phyloP scores from a whole-genome alignment of 2,888 invertebrate species.

The Aelia acuminata region DNA sequence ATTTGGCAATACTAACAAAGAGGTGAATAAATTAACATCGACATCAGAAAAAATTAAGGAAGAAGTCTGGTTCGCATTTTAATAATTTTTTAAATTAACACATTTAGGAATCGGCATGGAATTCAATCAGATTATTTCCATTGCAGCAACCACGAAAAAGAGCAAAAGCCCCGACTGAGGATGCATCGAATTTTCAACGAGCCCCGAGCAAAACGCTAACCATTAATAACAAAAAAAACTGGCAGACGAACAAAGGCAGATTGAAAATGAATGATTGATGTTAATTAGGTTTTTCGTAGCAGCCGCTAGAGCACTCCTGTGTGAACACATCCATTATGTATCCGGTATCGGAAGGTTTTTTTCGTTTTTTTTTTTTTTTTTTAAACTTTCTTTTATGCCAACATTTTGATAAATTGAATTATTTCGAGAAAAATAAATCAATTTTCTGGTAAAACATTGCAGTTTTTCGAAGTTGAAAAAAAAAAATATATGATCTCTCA shows the following conservation, averaged over 20 bases:
- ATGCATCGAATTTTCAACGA: background rate
- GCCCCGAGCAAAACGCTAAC: background rate
- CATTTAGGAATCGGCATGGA: too few relatives aligned
- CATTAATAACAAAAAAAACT: background rate
- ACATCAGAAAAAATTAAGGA: too few relatives aligned
- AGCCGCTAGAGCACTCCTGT: background rate
- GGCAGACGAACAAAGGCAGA: background rate
- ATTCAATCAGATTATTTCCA: too few relatives aligned
- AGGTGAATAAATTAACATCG: too few relatives aligned
- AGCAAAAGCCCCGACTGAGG: background rate
- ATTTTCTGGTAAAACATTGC: too few relatives aligned
- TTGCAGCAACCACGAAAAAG: background rate
- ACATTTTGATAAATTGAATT: background rate
- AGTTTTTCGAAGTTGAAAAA: too few relatives aligned
- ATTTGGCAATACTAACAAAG: too few relatives aligned
- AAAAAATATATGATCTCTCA: too few relatives aligned
- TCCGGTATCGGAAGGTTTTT: background rate
- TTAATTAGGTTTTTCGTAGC: slow-evolving; percentile 7
- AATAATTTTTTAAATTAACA: too few relatives aligned
- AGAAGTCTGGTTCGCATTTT: too few relatives aligned
- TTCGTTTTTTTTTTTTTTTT: background rate
- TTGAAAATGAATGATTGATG: slow-evolving; percentile 25
- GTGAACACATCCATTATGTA: background rate
- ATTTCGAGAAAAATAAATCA: too few relatives aligned
- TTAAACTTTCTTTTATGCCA: background rate